These are phyloP conservation scores for Rhinoraja longicauda DNA, from an alignment of 2,797 vertebrate species.

Conservation along the genomic window DNA sequence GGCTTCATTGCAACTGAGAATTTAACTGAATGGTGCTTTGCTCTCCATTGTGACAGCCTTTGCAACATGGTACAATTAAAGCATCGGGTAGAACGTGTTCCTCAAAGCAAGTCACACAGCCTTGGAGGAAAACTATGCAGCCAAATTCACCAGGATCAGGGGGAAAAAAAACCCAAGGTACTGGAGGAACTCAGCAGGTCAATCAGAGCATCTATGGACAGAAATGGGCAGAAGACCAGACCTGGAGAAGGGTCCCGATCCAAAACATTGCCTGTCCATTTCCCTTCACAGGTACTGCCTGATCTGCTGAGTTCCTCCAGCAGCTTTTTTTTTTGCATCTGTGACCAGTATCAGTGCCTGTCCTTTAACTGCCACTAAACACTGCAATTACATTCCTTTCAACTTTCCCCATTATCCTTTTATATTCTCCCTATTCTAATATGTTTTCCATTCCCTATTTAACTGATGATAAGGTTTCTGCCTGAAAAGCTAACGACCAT, in stretches of 20 bases:
- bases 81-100: neutral
- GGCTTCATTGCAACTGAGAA: neutral
- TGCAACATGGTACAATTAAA: neutral
- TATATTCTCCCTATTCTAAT: neutral
- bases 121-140: neutral
- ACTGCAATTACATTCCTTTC: neutral
- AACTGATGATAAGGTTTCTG: neutral
- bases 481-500: neutral
- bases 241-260: no score
- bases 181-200: no score
- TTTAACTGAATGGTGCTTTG: slow-evolving; percentile 50
- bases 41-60: neutral
- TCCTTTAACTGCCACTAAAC: neutral
- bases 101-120: neutral
- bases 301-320: no score
- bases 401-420: slow-evolving; percentile 25
- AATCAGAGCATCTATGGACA: no score
- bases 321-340: no score
- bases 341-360: neutral
- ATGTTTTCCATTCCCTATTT: neutral
- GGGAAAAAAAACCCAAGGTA: no score
- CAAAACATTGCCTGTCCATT: no score
- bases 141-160: neutral
- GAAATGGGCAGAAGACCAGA: no score
- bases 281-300: no score